Percentiles rank a stretch among this genome's conserved stretches.
Evolutionary conservation across 2,888 invertebrate genomes (phyloP).

Genomic region (Epinotia brunnichana): DNA sequence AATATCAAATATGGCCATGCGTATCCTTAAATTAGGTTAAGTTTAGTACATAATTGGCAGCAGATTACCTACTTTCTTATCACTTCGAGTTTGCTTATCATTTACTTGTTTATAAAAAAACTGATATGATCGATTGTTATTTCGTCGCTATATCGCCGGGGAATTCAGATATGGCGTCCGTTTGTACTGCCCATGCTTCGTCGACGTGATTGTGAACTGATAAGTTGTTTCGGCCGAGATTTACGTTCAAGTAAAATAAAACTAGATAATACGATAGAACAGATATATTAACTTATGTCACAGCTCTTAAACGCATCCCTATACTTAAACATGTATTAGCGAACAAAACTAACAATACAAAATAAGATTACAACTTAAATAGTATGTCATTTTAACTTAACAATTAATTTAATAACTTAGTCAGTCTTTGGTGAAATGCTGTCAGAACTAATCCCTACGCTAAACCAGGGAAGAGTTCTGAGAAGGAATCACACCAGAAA

Average conservation of each 20-base stretch:
- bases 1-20: too few species aligned
- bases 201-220: constrained; percentile 22
- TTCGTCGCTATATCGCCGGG: constrained; percentile 29
- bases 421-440: constrained; percentile 79
- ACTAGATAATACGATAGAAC: constrained; percentile 47
- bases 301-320: constrained; percentile 69
- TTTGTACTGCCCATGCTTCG: not conserved
- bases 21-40: not conserved
- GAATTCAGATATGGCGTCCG: constrained; percentile 15
- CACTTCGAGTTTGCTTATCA: constrained; percentile 4
- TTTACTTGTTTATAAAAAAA: constrained; percentile 2
- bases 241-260: constrained; percentile 42
- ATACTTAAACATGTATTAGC: constrained; percentile 49
- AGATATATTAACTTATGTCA: constrained; percentile 55
- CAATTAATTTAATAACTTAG: constrained; percentile 56
- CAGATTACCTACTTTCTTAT: not conserved
- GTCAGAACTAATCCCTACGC: constrained; percentile 71
- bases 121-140: not conserved
- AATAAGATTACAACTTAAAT: constrained; percentile 49
- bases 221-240: constrained; percentile 44
- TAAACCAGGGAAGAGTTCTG: constrained; percentile 90
- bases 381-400: constrained; percentile 59
- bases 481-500: constrained; percentile 89
- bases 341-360: constrained; percentile 50
- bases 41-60: not conserved